Evolutionary conservation across 2,113 vertebrate genomes (phyloP).

Genomic region (Heterochromis multidens): DNA sequence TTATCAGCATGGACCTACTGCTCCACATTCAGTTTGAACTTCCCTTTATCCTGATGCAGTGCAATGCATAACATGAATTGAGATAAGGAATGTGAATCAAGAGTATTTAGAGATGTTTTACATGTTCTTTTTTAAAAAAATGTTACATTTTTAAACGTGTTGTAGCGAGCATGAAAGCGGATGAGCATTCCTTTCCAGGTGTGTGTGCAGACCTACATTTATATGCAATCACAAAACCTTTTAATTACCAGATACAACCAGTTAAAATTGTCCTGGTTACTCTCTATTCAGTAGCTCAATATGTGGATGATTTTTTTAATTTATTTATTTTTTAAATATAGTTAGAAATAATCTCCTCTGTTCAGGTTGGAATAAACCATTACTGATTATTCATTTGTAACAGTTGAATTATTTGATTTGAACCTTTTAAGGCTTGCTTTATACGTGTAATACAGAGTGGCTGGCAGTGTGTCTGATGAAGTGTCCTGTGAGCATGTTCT

Average conservation of each 20-base stretch:
- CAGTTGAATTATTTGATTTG: not conserved
- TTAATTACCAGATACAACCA: not conserved
- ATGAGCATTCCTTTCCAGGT: constrained; percentile 22
- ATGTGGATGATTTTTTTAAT: not conserved
- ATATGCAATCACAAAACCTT: constrained; percentile 30
- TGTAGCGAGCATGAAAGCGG: constrained; percentile 1
- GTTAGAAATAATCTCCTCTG: not conserved
- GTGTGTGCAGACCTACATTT: not conserved
- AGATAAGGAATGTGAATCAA: constrained; percentile 53
- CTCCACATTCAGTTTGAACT: not conserved
- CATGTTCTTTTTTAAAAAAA: not conserved
- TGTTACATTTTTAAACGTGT: not conserved
- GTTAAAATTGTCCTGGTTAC: not conserved
- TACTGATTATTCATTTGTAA: not conserved
- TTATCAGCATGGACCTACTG: constrained; percentile 37
- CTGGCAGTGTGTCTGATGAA: not conserved
- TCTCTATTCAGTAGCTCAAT: not conserved
- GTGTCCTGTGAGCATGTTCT: not conserved
- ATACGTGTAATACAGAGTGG: not conserved
- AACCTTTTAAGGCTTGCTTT: not conserved
- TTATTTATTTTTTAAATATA: no score
- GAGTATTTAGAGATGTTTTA: not conserved
- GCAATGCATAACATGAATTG: constrained; percentile 32
- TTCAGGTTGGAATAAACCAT: not conserved
- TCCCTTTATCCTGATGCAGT: constrained; percentile 10